Conservation (phyloP, 2,797 vertebrate genomes). For the Pteropus rufus region DNA sequence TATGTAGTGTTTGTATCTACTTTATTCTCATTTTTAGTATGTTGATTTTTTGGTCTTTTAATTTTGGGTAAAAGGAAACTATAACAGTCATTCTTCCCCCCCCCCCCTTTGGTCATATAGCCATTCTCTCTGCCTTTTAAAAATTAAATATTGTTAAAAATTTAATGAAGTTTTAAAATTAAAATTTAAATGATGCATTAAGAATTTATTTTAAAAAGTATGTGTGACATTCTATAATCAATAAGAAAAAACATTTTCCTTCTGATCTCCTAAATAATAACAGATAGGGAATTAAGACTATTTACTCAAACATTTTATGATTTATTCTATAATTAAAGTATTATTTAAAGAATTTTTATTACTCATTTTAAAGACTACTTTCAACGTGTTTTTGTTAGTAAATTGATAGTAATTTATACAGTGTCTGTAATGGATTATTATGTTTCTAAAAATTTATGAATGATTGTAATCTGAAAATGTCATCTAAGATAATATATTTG, state of each 20-base stretch:
- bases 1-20: background rate
- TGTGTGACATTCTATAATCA: background rate
- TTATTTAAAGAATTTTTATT: background rate
- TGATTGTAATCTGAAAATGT: background rate
- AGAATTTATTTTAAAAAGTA: background rate
- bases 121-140: background rate
- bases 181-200: slow-evolving; percentile 1
- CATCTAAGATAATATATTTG: background rate
- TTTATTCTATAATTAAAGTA: background rate
- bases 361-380: background rate
- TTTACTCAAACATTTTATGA: background rate
- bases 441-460: background rate
- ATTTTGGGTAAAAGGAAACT: background rate
- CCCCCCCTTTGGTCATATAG: background rate
- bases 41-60: background rate
- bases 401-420: background rate
- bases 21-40: background rate
- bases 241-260: background rate
- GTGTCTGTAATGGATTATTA: background rate
- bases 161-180: background rate
- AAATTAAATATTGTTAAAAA: slow-evolving; percentile 22
- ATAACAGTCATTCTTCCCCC: background rate
- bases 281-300: background rate
- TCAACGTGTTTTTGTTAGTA: background rate
- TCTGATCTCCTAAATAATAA: background rate